Base-by-base conservation (phyloP, 2,888 invertebrate species). In the Apomyelois bistriatella region DNA sequence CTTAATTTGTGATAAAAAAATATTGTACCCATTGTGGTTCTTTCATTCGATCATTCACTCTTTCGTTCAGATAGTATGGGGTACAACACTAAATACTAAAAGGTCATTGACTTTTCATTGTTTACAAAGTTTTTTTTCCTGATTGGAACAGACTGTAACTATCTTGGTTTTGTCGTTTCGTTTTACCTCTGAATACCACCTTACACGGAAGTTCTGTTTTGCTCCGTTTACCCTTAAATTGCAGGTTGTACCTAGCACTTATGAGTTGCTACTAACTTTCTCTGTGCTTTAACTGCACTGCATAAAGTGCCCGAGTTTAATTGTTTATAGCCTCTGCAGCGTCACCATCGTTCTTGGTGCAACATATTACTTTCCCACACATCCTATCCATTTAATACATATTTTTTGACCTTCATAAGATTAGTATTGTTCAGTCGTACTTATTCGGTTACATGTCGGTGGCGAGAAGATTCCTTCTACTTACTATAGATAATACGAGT, bases 191-290 rank as follows among this genome's bases (percentile, higher is more conserved):
- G 37, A 13, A 43, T 55, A 37, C 58, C 54, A 56, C 64, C 55
- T 65, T 60, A 62, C 65, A 65, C 63, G 66, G 70, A 72, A 72
- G 66, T 72, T 71, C 63, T 71, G 70, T 63, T 76, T 70, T 80
- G 79, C 79, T 84, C 78, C 66, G 79, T 80, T 84, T 80, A 68
- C 64, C 66, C 62, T 68, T 64, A 75, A 79, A 81, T 83, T 74
- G 69, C 68, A 59, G 70, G 72, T 74, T 74, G 64, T 70, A 70
- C 70, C 68, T 63, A 73, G 62, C 68, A 74, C 62, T 76, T 76
- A 74, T 62, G 55, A 67, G 66, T 65, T 64, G 66, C 63, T 70
- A 68, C 60, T 54, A 62, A 76, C 80, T 85, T 83, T 83, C 82
- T 75, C 77, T 68, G 62, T 61, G 59, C 52, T 66, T 67, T 59